These are phyloP conservation scores for Pteropus alecto DNA, from an alignment of 2,113 vertebrate species.

Conservation along the genomic window DNA sequence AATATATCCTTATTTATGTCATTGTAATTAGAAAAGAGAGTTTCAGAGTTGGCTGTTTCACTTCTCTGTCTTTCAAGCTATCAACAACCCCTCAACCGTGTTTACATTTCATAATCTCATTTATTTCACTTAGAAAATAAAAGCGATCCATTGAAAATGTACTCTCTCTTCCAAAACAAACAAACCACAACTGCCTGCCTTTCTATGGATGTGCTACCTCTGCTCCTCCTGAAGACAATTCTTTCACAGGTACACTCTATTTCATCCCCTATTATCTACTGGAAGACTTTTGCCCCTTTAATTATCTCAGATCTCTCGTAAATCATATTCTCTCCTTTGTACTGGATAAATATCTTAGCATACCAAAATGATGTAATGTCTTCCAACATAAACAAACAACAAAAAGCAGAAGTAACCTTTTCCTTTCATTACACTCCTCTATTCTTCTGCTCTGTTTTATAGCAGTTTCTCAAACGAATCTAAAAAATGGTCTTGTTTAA, in stretches of 20 bases:
- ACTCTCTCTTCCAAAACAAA: not conserved
- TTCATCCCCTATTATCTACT: not conserved
- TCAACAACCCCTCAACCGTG: not conserved
- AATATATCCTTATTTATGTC: not conserved
- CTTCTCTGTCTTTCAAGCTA: not conserved
- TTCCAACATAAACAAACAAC: not conserved
- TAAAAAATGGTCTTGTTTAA: not conserved
- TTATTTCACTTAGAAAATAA: not conserved
- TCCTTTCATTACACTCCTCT: accelerated
- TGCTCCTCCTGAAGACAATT: not conserved
- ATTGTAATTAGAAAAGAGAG: not conserved
- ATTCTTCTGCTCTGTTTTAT: not conserved
- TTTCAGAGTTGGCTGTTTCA: not conserved
- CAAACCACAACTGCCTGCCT: not conserved
- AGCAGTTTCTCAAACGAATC: not conserved
- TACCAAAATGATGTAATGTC: not conserved
- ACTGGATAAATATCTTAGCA: not conserved
- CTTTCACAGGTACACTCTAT: not conserved
- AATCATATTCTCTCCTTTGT: not conserved
- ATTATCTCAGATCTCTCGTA: not conserved
- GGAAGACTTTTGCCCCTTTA: not conserved
- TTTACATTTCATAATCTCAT: not conserved
- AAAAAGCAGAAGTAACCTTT: not conserved
- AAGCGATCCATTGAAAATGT: not conserved
- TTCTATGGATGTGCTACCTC: not conserved